These are phyloP conservation scores for Syrmaticus mikado DNA, from an alignment of 2,113 vertebrate species.

Conservation along the genomic window DNA sequence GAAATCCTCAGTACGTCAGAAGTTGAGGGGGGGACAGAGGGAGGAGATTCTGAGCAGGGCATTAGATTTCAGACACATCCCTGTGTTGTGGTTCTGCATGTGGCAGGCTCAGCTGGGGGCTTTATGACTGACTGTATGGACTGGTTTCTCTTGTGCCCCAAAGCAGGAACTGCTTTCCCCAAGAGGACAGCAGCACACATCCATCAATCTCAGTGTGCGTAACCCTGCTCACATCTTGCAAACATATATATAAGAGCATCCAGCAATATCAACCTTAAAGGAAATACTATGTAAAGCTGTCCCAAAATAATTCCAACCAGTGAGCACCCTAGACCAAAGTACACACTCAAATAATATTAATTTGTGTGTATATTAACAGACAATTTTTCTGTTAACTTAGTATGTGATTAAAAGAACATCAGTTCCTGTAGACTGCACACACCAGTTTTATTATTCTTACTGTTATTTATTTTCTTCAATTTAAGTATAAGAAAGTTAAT, in stretches of 20 bases:
- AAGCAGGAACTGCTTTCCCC: constrained; percentile 13
- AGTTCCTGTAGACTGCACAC: background rate
- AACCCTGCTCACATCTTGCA: background rate
- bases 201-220: background rate
- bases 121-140: background rate
- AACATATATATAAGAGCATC: background rate
- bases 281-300: background rate
- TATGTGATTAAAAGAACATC: background rate
- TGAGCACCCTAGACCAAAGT: background rate
- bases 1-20: background rate
- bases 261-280: background rate
- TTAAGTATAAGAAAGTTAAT: background rate
- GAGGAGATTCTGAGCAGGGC: background rate
- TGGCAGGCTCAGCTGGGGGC: background rate
- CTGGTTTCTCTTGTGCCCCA: background rate
- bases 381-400: background rate
- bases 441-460: background rate
- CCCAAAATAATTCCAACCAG: background rate
- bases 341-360: background rate
- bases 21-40: background rate
- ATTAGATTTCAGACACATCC: background rate
- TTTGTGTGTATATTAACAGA: background rate
- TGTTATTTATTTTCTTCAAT: background rate
- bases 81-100: background rate
- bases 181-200: background rate